Evolutionary conservation across 2,113 vertebrate genomes (phyloP).

Genomic region (Gobiocypris rarus): DNA sequence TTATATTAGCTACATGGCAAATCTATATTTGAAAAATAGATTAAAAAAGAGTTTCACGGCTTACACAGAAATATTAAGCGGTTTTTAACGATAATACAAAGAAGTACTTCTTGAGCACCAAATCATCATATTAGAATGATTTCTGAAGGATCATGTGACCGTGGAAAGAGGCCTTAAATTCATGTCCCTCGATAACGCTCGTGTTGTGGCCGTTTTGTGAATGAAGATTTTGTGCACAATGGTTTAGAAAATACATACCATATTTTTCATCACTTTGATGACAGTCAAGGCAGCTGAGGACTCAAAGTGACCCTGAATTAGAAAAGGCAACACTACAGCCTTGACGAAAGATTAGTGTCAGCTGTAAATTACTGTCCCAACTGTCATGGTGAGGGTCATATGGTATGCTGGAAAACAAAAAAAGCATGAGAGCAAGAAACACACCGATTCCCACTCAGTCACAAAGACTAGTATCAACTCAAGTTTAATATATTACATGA

Average conservation of each 20-base stretch:
- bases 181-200: not conserved
- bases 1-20: not conserved
- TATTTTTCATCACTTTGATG: not conserved
- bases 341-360: constrained; percentile 54
- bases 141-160: not conserved
- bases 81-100: not conserved
- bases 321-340: constrained; percentile 27
- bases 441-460: not conserved
- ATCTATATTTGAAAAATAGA: not conserved
- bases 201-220: not conserved
- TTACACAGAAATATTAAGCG: not conserved
- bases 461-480: not conserved
- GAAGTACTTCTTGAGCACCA: not conserved
- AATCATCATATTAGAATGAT: not conserved
- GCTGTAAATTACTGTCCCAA: constrained; percentile 48
- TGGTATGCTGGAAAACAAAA: not conserved
- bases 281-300: constrained; percentile 33
- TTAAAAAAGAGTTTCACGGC: not conserved
- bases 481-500: not conserved
- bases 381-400: constrained; percentile 35
- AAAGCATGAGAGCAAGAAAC: not conserved
- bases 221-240: not conserved
- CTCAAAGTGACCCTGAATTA: constrained; percentile 53
- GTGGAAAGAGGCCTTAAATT: not conserved
- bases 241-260: not conserved